These are phyloP conservation scores for Piaya cayana DNA, from an alignment of 2,113 vertebrate species.

Conservation along the genomic window DNA sequence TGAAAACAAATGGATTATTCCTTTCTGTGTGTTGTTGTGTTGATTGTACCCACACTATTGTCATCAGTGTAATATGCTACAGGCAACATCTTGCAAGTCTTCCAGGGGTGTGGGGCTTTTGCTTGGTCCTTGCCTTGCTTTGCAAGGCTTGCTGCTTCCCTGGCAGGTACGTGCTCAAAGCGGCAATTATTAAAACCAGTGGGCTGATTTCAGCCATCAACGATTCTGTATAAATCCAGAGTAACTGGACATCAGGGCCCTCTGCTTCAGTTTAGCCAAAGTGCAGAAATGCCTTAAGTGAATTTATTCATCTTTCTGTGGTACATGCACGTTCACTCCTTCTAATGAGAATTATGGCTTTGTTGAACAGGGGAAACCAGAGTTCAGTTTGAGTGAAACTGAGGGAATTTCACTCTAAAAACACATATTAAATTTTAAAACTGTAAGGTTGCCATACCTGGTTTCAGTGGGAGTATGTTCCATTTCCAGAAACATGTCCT, in stretches of 20 bases:
- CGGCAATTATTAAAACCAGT: not conserved
- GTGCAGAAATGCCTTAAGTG: not conserved
- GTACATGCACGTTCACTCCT: not conserved
- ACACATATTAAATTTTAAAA: not conserved
- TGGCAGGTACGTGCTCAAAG: not conserved
- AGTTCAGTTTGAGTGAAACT: slow-evolving; percentile 27
- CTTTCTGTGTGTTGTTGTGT: not conserved
- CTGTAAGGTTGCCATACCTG: not conserved
- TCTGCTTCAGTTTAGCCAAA: rapidly evolving
- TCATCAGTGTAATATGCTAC: rapidly evolving
- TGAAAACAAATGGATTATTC: not conserved
- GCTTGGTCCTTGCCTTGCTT: not conserved
- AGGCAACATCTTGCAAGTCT: not conserved
- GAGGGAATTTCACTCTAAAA: slow-evolving; percentile 29
- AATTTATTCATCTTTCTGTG: not conserved
- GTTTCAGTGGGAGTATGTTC: not conserved
- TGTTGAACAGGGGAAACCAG: not conserved
- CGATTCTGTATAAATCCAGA: not conserved
- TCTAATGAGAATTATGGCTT: slow-evolving; percentile 7
- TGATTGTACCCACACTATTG: not conserved
- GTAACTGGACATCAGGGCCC: not conserved
- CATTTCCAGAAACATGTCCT: slow-evolving; percentile 50
- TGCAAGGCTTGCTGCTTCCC: not conserved
- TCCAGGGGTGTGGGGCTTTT: not conserved
- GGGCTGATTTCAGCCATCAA: not conserved